These are phyloP conservation scores for Azorinus chamasolen DNA, from an alignment of 2,888 invertebrate species.

Conservation along the genomic window DNA sequence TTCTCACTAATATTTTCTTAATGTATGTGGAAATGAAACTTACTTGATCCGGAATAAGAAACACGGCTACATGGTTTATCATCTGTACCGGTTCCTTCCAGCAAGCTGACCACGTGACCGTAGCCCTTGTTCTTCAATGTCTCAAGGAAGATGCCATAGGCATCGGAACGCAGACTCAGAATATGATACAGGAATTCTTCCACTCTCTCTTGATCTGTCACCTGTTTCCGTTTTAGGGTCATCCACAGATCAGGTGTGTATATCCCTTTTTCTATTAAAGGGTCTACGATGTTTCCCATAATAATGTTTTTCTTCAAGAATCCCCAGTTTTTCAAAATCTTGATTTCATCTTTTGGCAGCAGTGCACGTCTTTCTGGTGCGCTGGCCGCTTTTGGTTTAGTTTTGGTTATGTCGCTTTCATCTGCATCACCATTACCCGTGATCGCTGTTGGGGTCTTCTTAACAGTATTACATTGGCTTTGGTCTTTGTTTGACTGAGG, in stretches of 20 bases:
- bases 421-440: too few relatives aligned
- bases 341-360: constrained; percentile 56
- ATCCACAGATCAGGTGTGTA: constrained; percentile 63
- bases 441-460: too few relatives aligned
- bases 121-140: constrained; percentile 45
- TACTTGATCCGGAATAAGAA: constrained; percentile 46
- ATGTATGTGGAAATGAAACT: too few relatives aligned
- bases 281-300: constrained; percentile 54
- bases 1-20: too few relatives aligned
- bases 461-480: too few relatives aligned
- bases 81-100: constrained; percentile 39
- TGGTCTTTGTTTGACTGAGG: too few relatives aligned
- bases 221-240: constrained; percentile 51
- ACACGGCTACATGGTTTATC: constrained; percentile 13
- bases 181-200: constrained; percentile 64
- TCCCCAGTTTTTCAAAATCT: constrained; percentile 66
- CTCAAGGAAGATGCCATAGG: constrained; percentile 44
- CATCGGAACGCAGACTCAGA: constrained; percentile 49
- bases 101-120: constrained; percentile 52
- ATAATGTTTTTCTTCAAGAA: constrained; percentile 54
- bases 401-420: not conserved
- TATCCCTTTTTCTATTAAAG: constrained; percentile 59
- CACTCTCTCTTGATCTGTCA: constrained; percentile 52
- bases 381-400: not conserved
- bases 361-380: constrained; percentile 13